Conservation (phyloP, 2,797 vertebrate genomes). For the Dromococcyx pavoninus region DNA sequence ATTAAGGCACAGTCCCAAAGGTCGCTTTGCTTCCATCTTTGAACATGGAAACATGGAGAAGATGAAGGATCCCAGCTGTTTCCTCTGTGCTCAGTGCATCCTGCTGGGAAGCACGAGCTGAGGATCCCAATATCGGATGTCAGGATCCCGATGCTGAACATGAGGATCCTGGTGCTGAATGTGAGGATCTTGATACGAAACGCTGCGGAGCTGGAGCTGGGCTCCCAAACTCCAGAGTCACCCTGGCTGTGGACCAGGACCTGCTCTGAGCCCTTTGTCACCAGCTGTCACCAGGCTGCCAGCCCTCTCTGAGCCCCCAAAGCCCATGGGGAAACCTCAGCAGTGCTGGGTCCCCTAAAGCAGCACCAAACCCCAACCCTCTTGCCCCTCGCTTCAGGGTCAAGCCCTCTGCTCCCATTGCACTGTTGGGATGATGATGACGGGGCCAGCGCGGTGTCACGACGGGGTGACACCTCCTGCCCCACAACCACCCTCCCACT, state of each 20-base stretch:
- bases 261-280: not conserved
- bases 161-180: too few species aligned
- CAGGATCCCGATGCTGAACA: too few species aligned
- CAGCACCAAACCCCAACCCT: too few species aligned
- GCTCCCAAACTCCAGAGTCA: fast-evolving
- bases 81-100: not conserved
- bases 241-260: fast-evolving
- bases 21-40: not conserved
- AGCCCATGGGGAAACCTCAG: fast-evolving
- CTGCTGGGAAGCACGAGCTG: not conserved
- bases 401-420: not conserved
- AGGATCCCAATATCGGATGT: not conserved
- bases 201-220: fast-evolving
- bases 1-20: not conserved
- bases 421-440: fast-evolving
- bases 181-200: too few species aligned
- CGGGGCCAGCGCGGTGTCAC: fast-evolving
- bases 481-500: not conserved
- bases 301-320: too few species aligned
- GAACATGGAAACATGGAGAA: fast-evolving
- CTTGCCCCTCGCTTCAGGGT: fast-evolving
- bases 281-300: fast-evolving
- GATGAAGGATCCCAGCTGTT: not conserved
- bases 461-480: not conserved
- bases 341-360: fast-evolving